phyloP scores from a whole-genome alignment of 2,797 vertebrate species.

The Eremophila alpestris region DNA sequence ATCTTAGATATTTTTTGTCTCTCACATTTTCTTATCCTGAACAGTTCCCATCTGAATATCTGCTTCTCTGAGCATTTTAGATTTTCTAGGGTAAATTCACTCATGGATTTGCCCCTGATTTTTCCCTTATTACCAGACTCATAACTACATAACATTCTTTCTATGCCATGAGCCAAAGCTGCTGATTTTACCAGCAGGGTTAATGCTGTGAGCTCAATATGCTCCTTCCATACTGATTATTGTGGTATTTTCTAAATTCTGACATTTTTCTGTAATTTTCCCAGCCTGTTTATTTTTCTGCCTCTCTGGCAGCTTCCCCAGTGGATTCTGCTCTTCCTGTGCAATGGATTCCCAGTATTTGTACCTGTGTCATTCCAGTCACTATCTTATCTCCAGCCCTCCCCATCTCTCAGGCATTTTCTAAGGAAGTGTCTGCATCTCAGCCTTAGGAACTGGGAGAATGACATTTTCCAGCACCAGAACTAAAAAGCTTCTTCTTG shows the following conservation, averaged over 20 bases:
- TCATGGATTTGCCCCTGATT: background rate
- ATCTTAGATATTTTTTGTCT: background rate
- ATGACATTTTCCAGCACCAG: background rate
- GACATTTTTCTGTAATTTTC: background rate
- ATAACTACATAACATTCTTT: background rate
- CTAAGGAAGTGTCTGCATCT: background rate
- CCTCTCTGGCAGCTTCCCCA: background rate
- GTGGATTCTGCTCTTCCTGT: background rate
- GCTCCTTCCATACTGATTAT: background rate
- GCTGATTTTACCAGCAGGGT: background rate
- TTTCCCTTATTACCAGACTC: background rate
- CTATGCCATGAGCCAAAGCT: background rate
- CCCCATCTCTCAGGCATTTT: background rate
- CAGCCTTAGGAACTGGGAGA: background rate
- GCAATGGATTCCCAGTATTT: background rate
- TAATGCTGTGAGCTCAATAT: background rate
- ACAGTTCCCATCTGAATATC: background rate
- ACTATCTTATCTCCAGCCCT: background rate
- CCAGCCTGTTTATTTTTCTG: background rate
- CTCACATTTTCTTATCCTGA: background rate
- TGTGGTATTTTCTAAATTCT: background rate
- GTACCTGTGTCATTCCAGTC: background rate
- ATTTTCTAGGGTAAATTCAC: background rate
- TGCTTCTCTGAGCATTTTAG: background rate
- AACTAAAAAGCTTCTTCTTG: background rate